A percentile compares a stretch with the other conserved stretches of the same genome.
Conservation (phyloP, 2,113 vertebrate species). For the Morone chrysops region DNA sequence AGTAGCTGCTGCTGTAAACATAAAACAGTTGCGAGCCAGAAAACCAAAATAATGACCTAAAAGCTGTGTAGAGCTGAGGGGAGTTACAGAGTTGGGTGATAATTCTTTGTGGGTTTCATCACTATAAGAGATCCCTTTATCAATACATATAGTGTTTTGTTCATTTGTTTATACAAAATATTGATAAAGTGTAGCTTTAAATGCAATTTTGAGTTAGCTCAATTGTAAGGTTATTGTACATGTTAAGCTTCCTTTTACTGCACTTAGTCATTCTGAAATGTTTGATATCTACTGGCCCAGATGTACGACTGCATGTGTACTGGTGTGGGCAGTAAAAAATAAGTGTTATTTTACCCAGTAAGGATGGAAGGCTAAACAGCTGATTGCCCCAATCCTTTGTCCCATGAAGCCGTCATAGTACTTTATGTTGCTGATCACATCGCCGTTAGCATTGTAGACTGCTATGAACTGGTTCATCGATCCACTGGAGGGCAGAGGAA, state of each 20-base stretch:
- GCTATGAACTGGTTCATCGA: conserved; percentile 99
- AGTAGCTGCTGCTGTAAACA: too few species aligned
- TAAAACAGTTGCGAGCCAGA: too few species aligned
- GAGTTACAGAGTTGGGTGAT: too few species aligned
- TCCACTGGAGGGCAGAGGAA: conserved; percentile 84
- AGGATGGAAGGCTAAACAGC: conserved; percentile 98
- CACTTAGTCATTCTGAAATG: neutral
- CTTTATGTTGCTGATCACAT: conserved; percentile 98
- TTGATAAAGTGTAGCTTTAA: neutral
- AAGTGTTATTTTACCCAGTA: conserved; percentile 89
- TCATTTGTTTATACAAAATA: neutral
- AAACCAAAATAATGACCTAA: too few species aligned
- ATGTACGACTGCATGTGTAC: neutral
- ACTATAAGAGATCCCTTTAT: too few species aligned
- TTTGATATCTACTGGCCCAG: neutral
- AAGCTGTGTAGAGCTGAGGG: too few species aligned
- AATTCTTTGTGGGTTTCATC: too few species aligned
- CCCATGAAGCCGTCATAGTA: conserved; percentile 99
- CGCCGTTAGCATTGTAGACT: conserved; percentile 92
- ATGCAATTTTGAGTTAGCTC: neutral
- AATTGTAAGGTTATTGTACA: neutral
- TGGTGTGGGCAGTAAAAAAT: neutral
- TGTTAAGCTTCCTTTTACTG: neutral
- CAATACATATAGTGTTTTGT: neutral
- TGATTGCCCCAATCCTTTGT: conserved; percentile 97